phyloP scores from a whole-genome alignment of 2,888 invertebrate species.

The Polylopha cassiicola region DNA sequence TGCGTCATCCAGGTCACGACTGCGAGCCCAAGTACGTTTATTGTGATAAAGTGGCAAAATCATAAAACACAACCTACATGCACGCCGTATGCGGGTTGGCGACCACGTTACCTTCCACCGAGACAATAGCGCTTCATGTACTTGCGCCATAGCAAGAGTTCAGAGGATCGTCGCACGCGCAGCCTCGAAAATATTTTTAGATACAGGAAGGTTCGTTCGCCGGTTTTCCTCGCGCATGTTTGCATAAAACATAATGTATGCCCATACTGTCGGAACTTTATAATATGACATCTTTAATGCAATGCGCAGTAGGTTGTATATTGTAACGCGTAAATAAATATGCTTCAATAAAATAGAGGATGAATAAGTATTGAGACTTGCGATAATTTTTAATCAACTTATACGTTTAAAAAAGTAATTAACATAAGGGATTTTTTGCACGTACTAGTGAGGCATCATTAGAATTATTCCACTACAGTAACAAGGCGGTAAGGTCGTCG shows the following conservation, averaged over 20 bases:
- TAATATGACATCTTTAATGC: slow-evolving; percentile 12
- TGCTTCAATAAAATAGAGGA: no score
- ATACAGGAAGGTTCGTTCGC: slow-evolving; percentile 26
- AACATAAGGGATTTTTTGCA: no score
- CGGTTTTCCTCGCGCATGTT: slow-evolving; percentile 25
- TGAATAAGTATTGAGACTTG: no score
- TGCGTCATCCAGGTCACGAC: slow-evolving; percentile 21
- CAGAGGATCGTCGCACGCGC: slow-evolving; percentile 22
- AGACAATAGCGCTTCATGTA: slow-evolving; percentile 15
- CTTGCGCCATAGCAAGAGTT: slow-evolving; percentile 10
- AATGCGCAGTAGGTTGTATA: slow-evolving; percentile 7
- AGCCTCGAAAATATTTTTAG: slow-evolving; percentile 29
- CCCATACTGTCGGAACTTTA: slow-evolving; percentile 3
- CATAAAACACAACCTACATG: slow-evolving; percentile 20
- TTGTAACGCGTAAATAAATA: no score
- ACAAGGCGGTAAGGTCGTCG: slow-evolving; percentile 11
- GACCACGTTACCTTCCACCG: slow-evolving; percentile 5
- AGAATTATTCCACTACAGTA: slow-evolving; percentile 5
- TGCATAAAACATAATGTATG: slow-evolving; percentile 7
- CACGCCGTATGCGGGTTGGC: neutral
- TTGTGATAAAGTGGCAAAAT: slow-evolving; percentile 22
- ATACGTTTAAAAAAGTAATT: no score
- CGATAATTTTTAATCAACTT: no score
- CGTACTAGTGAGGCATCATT: no score
- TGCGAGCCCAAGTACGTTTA: slow-evolving; percentile 20